Conservation (phyloP, 2,888 invertebrate genomes). For the Lagria hirta region DNA sequence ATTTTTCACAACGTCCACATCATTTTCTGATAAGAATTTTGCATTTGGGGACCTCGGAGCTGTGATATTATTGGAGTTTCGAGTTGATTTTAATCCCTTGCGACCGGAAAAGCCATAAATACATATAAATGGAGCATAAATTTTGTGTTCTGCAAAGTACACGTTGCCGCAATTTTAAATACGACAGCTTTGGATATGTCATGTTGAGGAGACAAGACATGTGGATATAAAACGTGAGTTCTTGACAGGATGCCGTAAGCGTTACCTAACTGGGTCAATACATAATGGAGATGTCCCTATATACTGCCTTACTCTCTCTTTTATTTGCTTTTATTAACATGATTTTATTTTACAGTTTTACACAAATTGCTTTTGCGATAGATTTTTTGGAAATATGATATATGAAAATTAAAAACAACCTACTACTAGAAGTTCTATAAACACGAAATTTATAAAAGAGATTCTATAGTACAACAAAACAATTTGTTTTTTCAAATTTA, state of each 20-base stretch:
- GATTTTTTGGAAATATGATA: too few relatives aligned
- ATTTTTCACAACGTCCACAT: slow-evolving; percentile 45
- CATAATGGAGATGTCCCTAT: slow-evolving; percentile 24
- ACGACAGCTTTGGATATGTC: slow-evolving; percentile 31
- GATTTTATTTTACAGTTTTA: too few relatives aligned
- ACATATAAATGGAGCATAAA: slow-evolving; percentile 43
- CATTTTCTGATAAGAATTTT: slow-evolving; percentile 46
- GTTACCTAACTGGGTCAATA: slow-evolving; percentile 27
- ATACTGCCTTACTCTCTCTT: slow-evolving; percentile 16
- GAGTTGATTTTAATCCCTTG: slow-evolving; percentile 40
- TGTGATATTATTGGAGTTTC: slow-evolving; percentile 39
- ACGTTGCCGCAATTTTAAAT: slow-evolving; percentile 30
- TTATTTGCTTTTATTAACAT: slow-evolving; percentile 35
- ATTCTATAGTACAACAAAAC: too few relatives aligned
- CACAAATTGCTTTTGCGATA: too few relatives aligned
- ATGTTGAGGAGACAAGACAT: slow-evolving; percentile 27
- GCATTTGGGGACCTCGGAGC: slow-evolving; percentile 36
- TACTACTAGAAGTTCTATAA: too few relatives aligned
- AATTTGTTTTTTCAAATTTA: too few relatives aligned
- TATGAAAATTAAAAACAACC: too few relatives aligned
- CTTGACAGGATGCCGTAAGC: slow-evolving; percentile 24
- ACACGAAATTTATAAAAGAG: too few relatives aligned
- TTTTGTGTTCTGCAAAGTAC: slow-evolving; percentile 33
- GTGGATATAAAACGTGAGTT: slow-evolving; percentile 31
- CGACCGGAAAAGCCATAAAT: slow-evolving; percentile 41